A percentile compares a stretch with the other conserved stretches of the same genome.
These are phyloP conservation scores for Ceratitis capitata DNA, from an alignment of 1,140 invertebrate genomes.

Conservation along the genomic window DNA sequence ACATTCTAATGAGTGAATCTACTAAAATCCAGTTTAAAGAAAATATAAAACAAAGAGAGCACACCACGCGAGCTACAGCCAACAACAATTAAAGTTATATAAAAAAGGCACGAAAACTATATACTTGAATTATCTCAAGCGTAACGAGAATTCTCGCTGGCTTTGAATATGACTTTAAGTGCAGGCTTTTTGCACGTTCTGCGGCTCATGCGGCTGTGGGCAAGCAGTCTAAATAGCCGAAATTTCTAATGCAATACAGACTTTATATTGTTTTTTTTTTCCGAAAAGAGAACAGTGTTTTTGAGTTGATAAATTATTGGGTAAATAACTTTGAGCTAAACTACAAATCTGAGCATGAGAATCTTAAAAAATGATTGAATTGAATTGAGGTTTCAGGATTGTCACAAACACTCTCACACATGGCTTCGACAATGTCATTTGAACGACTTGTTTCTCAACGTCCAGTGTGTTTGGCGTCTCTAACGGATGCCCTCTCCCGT, in stretches of 20 bases:
- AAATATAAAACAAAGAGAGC: neutral
- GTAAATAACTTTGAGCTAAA: too few species aligned
- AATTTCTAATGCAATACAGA: neutral
- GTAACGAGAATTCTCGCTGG: neutral
- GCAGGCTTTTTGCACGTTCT: neutral
- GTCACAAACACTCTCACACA: too few species aligned
- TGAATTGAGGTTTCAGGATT: too few species aligned
- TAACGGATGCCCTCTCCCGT: too few species aligned
- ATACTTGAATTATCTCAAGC: conserved; percentile 3
- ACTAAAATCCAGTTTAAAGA: neutral
- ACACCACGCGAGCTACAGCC: neutral
- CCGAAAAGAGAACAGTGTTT: neutral
- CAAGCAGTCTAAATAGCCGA: neutral
- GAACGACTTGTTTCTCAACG: too few species aligned
- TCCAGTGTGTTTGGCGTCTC: too few species aligned
- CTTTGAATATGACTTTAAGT: too few species aligned
- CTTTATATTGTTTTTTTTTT: neutral
- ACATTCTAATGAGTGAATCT: neutral
- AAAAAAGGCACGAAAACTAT: conserved; percentile 5
- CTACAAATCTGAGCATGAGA: too few species aligned
- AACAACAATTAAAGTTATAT: neutral
- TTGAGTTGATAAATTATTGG: too few species aligned
- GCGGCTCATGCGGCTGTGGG: neutral
- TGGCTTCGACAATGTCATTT: too few species aligned
- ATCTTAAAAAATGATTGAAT: too few species aligned